Evolutionary conservation across 2,113 vertebrate genomes (phyloP).

Genomic region (Neolamprologus toae): DNA sequence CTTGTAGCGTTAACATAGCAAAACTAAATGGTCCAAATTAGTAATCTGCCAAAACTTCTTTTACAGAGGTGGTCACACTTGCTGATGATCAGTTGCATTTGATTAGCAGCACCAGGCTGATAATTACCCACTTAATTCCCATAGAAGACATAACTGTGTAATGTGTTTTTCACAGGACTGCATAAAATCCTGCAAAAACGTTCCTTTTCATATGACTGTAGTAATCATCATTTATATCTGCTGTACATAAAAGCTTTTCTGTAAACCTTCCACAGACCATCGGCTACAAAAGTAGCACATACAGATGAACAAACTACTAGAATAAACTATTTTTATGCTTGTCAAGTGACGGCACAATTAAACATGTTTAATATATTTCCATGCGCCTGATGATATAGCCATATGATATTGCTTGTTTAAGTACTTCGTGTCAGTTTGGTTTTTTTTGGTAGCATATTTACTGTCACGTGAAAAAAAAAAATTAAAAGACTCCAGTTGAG

Average conservation of each 20-base stretch:
- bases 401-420: background rate
- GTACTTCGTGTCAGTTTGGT: rapidly evolving
- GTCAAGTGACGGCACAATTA: background rate
- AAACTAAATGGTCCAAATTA: background rate
- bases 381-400: background rate
- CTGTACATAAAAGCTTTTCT: background rate
- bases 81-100: background rate
- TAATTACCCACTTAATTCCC: background rate
- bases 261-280: background rate
- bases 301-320: background rate
- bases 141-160: background rate
- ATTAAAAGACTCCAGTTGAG: conserved; percentile 33
- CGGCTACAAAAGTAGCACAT: background rate
- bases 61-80: background rate
- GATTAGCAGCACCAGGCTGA: background rate
- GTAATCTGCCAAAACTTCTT: background rate
- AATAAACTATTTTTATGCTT: background rate
- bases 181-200: background rate
- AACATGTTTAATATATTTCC: background rate
- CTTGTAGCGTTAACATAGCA: background rate
- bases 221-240: background rate
- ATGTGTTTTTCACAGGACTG: background rate
- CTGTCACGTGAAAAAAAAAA: background rate
- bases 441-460: background rate
- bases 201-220: background rate